Evolutionary conservation across 2,888 invertebrate genomes (phyloP).

Genomic region (Andrena camellia): DNA sequence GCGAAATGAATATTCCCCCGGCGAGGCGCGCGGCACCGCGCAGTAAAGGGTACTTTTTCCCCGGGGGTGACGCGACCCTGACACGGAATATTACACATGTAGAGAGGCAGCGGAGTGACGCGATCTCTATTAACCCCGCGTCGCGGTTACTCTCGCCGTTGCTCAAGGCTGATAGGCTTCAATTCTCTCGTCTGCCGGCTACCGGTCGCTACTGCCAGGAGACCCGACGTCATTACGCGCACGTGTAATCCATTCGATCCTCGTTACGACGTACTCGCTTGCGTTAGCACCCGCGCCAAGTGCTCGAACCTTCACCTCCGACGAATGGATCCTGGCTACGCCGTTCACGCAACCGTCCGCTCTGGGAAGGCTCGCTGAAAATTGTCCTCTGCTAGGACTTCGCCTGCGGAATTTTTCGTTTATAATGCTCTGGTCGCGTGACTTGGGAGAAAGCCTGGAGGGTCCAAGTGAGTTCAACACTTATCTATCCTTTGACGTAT

Average conservation of each 20-base stretch:
- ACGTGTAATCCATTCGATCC: slow-evolving; percentile 77
- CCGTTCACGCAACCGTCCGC: neutral
- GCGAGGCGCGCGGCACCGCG: neutral
- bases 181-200: slow-evolving; percentile 69
- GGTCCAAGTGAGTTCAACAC: too few species aligned
- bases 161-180: slow-evolving; percentile 73
- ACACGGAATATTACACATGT: slow-evolving; percentile 68
- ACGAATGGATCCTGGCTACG: slow-evolving; percentile 27
- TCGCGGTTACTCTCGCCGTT: slow-evolving; percentile 62
- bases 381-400: too few species aligned
- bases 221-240: slow-evolving; percentile 72
- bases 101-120: slow-evolving; percentile 73
- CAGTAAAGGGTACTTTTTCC: slow-evolving; percentile 27
- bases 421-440: too few species aligned
- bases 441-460: too few species aligned
- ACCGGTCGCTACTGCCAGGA: slow-evolving; percentile 62
- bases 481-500: too few species aligned
- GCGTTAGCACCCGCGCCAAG: slow-evolving; percentile 66
- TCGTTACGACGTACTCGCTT: slow-evolving; percentile 68
- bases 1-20: slow-evolving; percentile 49
- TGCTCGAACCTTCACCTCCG: slow-evolving; percentile 38
- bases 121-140: slow-evolving; percentile 82
- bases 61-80: neutral
- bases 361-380: neutral
- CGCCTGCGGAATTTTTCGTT: too few species aligned